These are phyloP conservation scores for Stomatorhinus ivindoensis DNA, from an alignment of 2,113 vertebrate species.

Conservation along the genomic window DNA sequence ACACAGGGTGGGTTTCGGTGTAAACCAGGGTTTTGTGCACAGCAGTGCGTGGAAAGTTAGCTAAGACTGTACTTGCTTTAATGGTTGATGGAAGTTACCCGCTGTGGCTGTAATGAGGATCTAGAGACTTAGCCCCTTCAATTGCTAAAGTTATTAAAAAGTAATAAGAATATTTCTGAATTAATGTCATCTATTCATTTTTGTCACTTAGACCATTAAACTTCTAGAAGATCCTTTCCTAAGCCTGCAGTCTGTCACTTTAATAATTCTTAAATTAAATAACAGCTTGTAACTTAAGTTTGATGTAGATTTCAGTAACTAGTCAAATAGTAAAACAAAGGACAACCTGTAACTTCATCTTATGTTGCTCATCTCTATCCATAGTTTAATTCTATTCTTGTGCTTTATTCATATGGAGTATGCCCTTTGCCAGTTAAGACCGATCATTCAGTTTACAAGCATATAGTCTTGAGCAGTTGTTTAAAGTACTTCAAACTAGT, in stretches of 20 bases:
- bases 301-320: background rate
- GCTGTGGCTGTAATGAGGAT: background rate
- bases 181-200: background rate
- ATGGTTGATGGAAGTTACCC: background rate
- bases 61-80: background rate
- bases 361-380: background rate
- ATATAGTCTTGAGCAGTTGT: background rate
- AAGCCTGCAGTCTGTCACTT: background rate
- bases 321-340: background rate
- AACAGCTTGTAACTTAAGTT: background rate
- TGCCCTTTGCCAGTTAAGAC: background rate
- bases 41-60: background rate
- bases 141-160: background rate
- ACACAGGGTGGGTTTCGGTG: background rate
- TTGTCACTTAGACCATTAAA: too few relatives aligned
- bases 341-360: background rate
- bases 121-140: background rate
- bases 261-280: too few relatives aligned
- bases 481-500: background rate
- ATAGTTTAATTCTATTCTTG: background rate
- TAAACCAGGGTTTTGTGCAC: background rate
- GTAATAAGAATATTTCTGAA: background rate
- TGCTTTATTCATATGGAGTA: background rate
- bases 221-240: background rate
- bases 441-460: background rate